Conservation (phyloP, 2,113 vertebrate genomes). For the Actenoides hombroni region DNA sequence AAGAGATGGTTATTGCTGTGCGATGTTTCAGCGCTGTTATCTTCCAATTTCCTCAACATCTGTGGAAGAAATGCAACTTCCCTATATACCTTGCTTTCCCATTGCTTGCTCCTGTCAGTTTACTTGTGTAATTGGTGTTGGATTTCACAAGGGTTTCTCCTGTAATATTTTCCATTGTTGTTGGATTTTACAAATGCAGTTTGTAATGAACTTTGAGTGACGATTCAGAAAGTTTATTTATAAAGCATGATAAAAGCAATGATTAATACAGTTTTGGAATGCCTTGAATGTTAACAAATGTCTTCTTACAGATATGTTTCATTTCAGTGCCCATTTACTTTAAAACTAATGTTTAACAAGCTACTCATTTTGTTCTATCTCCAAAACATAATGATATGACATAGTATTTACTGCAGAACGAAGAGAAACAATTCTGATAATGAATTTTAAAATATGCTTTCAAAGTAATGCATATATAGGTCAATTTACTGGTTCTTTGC, state of each 20-base stretch:
- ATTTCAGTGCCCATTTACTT: conserved; percentile 11
- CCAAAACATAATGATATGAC: neutral
- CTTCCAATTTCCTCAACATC: neutral
- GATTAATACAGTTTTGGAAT: neutral
- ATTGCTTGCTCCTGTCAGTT: neutral
- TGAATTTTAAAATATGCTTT: conserved; percentile 51
- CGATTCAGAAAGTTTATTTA: neutral
- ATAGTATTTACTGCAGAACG: conserved; percentile 31
- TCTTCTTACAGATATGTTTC: neutral
- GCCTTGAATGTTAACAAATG: neutral
- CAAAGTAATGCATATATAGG: neutral
- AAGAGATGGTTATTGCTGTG: neutral
- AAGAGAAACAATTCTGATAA: conserved; percentile 32
- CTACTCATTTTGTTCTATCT: conserved; percentile 28
- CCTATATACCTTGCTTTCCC: neutral
- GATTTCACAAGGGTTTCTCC: neutral
- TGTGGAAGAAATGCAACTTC: neutral
- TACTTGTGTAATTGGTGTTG: neutral
- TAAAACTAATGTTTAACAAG: conserved; percentile 35
- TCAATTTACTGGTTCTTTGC: conserved; percentile 35
- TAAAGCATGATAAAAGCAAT: neutral
- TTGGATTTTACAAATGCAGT: neutral
- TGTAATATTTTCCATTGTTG: neutral
- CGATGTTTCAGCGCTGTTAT: neutral
- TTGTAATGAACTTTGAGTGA: conserved; percentile 9